Evolutionary conservation across 2,797 vertebrate genomes (phyloP).

Genomic region (Micrastur ruficollis): DNA sequence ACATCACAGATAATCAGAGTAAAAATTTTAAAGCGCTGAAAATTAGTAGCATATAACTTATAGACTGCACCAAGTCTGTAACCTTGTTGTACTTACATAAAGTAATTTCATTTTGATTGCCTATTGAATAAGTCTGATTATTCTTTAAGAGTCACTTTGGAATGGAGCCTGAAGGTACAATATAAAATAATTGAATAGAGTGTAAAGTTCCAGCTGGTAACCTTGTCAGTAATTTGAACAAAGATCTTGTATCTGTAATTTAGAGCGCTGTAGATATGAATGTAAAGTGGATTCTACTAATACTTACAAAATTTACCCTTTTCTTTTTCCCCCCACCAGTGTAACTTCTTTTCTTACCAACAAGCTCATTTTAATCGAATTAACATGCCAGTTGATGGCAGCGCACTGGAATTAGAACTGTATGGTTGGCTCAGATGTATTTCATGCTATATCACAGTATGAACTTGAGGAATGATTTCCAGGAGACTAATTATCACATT

Average conservation of each 20-base stretch:
- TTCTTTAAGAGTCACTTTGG: constrained; percentile 77
- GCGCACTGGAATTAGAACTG: constrained; percentile 14
- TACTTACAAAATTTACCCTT: background rate
- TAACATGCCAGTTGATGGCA: constrained; percentile 30
- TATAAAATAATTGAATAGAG: constrained; percentile 78
- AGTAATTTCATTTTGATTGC: constrained; percentile 77
- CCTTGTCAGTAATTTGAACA: constrained; percentile 71
- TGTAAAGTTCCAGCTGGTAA: constrained; percentile 75
- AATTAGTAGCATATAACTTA: constrained; percentile 47
- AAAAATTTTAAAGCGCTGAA: background rate
- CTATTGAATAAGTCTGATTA: constrained; percentile 77
- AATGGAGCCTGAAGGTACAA: constrained; percentile 77
- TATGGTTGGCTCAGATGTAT: constrained; percentile 55
- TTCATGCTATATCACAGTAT: constrained; percentile 52
- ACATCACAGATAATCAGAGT: background rate
- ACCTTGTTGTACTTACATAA: constrained; percentile 73
- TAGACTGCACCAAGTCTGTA: constrained; percentile 59
- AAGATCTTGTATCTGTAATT: constrained; percentile 66
- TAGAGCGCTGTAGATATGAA: constrained; percentile 40
- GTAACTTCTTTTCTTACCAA: constrained; percentile 29
- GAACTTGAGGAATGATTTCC: constrained; percentile 62
- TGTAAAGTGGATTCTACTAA: constrained; percentile 38
- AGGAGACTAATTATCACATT: constrained; percentile 54
- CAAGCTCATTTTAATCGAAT: constrained; percentile 45
- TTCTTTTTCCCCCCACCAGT: background rate